These are phyloP conservation scores for Coleophora flavipennella DNA, from an alignment of 2,888 invertebrate genomes.

Conservation along the genomic window DNA sequence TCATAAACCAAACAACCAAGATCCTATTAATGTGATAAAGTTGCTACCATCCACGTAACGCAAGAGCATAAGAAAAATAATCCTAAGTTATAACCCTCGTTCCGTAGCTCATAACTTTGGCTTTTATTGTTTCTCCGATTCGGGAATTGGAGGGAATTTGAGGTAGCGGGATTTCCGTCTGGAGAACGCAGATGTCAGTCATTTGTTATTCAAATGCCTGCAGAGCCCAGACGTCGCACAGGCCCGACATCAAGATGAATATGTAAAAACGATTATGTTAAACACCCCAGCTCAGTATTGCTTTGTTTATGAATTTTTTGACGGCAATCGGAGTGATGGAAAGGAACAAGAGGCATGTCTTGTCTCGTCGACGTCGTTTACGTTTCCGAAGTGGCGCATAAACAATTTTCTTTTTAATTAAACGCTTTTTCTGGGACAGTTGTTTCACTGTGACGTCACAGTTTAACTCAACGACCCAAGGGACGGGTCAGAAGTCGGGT, in stretches of 20 bases:
- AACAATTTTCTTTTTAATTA: slow-evolving; percentile 53
- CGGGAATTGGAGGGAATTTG: slow-evolving; percentile 35
- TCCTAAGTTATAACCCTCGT: slow-evolving; percentile 25
- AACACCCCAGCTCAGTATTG: slow-evolving; percentile 41
- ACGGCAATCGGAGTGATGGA: neutral
- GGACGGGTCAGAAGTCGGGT: slow-evolving; percentile 13
- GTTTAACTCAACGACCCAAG: slow-evolving; percentile 33
- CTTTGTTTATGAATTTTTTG: slow-evolving; percentile 18
- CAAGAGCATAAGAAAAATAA: slow-evolving; percentile 11
- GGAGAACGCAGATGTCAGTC: slow-evolving; percentile 60
- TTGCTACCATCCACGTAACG: slow-evolving; percentile 11
- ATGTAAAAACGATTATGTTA: slow-evolving; percentile 68
- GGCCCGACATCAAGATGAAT: slow-evolving; percentile 64
- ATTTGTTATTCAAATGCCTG: slow-evolving; percentile 69
- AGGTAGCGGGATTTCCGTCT: slow-evolving; percentile 33
- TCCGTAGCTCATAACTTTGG: slow-evolving; percentile 25
- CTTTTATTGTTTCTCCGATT: slow-evolving; percentile 36
- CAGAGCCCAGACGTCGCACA: slow-evolving; percentile 50
- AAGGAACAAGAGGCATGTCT: too few species aligned
- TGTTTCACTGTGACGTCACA: slow-evolving; percentile 29
- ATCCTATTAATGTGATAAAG: slow-evolving; percentile 12
- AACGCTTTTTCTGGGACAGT: slow-evolving; percentile 36
- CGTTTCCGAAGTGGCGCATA: slow-evolving; percentile 6
- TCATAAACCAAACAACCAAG: too few species aligned
- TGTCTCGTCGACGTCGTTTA: too few species aligned